Evolutionary conservation across 2,113 vertebrate genomes (phyloP), one percentile per base, ranked within the genome.

Genomic region (Centropus bengalensis): DNA sequence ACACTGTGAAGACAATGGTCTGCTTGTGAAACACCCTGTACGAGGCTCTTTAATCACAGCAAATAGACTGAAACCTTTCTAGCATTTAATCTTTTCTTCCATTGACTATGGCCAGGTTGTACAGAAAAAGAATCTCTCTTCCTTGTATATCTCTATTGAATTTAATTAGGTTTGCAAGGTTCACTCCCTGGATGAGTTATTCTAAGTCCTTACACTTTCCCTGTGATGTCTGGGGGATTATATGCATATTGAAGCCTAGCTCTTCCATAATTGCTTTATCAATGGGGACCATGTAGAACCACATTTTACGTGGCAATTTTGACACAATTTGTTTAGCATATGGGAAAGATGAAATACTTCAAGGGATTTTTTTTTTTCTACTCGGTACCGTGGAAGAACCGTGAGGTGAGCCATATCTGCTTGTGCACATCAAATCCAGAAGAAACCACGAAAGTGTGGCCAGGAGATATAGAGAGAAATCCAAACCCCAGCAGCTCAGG

Each of bases 221-320:
- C 36, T 56, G 84, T 55, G 52, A 36, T 36, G 17, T 73, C 76
- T 52, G 36, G 85, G 69, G 67, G 77, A 58, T 83, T 49, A 44
- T 9, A 27, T 0, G 4, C 64, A 73, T 1, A 1, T 64, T 84
- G 27, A 71, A 79, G 52, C 54, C 88, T 85, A 38, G 71, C 82
- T 92, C 89, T 95, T 95, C 78, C 77, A 11, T 94, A 96, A 96
- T 70, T 94, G 85, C 78, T 92, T 94, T 88, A 86, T 91, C 92
- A 95, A 30, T 60, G 59, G 47, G 60, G 77, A 69, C 52, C 45
- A 5, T 5, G 64, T 28, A 82, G 90, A 84, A 80, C 76, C 71
- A 86, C 75, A 54, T 79, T 89, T 78, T 79, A 81, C 80, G 9
- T 42, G 49, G 51, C 62, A 90, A 30, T 54, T 88, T 40, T 83